Evolutionary conservation across 1,140 invertebrate genomes (phyloP), one percentile per base, ranked within the genome.

Genomic region (Onthophagus taurus): DNA sequence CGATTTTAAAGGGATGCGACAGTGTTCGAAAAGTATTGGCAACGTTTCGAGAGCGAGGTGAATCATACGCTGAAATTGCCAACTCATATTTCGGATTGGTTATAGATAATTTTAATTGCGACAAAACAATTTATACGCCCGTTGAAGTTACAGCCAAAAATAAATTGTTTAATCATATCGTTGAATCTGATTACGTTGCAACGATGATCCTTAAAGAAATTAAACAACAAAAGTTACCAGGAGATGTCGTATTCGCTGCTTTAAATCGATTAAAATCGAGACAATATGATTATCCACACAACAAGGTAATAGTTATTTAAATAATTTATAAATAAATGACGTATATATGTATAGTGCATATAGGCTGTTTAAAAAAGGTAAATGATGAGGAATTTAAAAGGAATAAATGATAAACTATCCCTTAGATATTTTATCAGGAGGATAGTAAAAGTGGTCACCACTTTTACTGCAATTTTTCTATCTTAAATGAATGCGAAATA

Each of bases 211-310:
- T 99, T 12, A 93, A 97, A 68, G 92, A 97, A 72, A 97, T 99
- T 85, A 99, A 99, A 63, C 77, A 87, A 50, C 84, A 96, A 53
- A 77, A 73, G 57, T 70, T 99, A 29, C 95, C 94, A 17, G 97
- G 97, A 7, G 96, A 99, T 74, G 90, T 98, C 1, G 99, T 94
- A 0, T 99, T 99, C 58, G 97, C 98, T 89, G 96, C 97, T 0
- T 69, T 99, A 1, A 99, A 99, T 72, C 75, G 95, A 36, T 72
- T 99, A n/a, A 85, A 91, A 66, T 86, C 90, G 1, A 80, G 87
- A 54, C 80, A 90, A 42, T 88, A 89, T 53, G 77, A 84, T 34
- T 97, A 95, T 69, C 92, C 91, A 12, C 77, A 89, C 55, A 92
- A 89, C 42, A 77, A 78, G 58, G 87, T 85, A 68, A 76, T 75